Percentiles rank a stretch among this genome's conserved stretches.
phyloP scores from a whole-genome alignment of 2,888 invertebrate species.

The Eupelmus urozonus region DNA sequence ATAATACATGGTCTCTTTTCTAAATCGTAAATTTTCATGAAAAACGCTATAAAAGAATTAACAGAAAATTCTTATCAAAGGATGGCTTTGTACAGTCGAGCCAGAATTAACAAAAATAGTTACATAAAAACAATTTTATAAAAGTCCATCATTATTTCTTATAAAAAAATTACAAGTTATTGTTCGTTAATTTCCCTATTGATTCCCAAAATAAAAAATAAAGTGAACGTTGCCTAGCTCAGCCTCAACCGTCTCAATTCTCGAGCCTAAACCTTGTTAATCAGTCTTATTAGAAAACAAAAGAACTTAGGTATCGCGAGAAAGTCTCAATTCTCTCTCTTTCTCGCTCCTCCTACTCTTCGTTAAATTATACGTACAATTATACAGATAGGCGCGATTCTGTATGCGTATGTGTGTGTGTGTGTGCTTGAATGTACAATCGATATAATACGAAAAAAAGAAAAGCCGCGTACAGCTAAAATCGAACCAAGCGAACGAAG shows the following conservation, averaged over 20 bases:
- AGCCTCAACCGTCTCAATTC: neutral
- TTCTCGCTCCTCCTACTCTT: conserved; percentile 12
- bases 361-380: conserved; percentile 13
- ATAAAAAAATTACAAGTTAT: no score
- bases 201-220: conserved; percentile 5
- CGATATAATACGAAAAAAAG: neutral
- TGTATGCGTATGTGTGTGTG: no score
- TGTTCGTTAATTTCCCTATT: no score
- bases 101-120: no score
- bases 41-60: no score
- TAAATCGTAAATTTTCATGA: no score
- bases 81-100: no score
- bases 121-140: no score
- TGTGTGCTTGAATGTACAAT: neutral
- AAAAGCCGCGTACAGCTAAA: neutral
- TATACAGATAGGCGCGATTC: neutral
- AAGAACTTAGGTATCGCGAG: neutral
- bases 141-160: no score
- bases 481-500: no score
- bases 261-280: conserved; percentile 39
- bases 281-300: conserved; percentile 57
- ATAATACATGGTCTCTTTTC: no score
- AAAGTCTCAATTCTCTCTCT: neutral
- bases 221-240: conserved; percentile 30
- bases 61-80: no score